Evolutionary conservation across 2,888 invertebrate species (phyloP).

Genomic region (Napeogenes inachia): DNA sequence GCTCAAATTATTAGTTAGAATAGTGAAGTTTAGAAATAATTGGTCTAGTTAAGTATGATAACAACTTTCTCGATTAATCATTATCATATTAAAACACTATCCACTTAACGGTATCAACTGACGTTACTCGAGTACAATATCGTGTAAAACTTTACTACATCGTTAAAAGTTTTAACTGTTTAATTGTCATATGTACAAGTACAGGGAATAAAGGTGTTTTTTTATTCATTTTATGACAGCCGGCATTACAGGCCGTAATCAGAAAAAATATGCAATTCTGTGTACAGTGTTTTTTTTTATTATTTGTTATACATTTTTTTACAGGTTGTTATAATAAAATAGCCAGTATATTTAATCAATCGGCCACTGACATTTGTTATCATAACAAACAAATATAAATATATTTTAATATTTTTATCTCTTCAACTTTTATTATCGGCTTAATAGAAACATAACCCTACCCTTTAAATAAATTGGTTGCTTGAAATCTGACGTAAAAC

Average conservation of each 20-base stretch:
- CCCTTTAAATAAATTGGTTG: conserved; percentile 13
- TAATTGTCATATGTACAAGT: conserved; percentile 31
- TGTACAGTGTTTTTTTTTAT: no score
- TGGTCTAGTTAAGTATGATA: neutral
- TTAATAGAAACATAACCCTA: conserved; percentile 10
- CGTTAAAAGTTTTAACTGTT: conserved; percentile 39
- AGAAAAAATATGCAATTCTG: neutral
- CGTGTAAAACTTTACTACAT: conserved; percentile 33
- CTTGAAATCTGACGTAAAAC: conserved; percentile 16
- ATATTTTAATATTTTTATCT: no score
- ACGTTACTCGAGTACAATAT: conserved; percentile 31
- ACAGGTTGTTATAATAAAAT: neutral
- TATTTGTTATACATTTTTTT: neutral
- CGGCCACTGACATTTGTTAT: no score
- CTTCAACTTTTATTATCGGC: neutral
- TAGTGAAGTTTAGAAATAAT: conserved; percentile 17
- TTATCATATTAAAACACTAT: conserved; percentile 30
- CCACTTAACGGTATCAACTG: conserved; percentile 27
- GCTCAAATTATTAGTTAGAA: conserved; percentile 16
- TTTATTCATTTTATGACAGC: conserved; percentile 24
- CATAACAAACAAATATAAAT: no score
- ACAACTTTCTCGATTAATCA: conserved; percentile 15
- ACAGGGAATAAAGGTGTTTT: conserved; percentile 28
- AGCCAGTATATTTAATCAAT: neutral
- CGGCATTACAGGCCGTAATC: conserved; percentile 22